These are phyloP conservation scores for Leucania comma DNA, from an alignment of 2,888 invertebrate genomes.

Conservation along the genomic window DNA sequence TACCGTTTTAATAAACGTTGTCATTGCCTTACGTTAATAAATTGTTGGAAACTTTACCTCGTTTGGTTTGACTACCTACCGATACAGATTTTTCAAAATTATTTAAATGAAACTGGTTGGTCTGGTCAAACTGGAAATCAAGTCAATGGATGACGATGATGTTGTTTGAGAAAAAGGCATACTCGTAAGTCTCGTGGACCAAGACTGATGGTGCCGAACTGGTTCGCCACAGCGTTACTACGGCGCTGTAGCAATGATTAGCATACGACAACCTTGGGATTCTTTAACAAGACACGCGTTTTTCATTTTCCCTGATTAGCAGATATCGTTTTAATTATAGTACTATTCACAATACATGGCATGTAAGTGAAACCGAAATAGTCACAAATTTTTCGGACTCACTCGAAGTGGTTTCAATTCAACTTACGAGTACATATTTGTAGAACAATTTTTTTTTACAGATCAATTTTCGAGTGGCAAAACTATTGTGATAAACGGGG, in stretches of 20 bases:
- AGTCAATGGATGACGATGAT: slow-evolving; percentile 29
- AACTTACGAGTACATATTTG: no score
- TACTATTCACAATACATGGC: no score
- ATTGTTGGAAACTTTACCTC: slow-evolving; percentile 10
- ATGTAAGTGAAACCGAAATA: no score
- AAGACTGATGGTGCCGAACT: slow-evolving; percentile 23
- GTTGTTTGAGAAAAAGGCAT: slow-evolving; percentile 33
- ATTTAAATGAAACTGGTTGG: slow-evolving; percentile 20
- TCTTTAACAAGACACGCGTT: background rate
- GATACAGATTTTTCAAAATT: slow-evolving; percentile 10
- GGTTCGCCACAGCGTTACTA: slow-evolving; percentile 8
- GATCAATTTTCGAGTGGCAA: no score
- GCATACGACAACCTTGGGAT: slow-evolving; percentile 28
- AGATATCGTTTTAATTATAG: background rate
- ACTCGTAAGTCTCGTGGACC: background rate
- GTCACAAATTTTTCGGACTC: no score
- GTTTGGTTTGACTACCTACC: background rate
- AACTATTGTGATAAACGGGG: no score
- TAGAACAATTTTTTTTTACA: no score
- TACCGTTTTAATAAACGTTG: slow-evolving; percentile 15
- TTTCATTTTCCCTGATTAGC: slow-evolving; percentile 20
- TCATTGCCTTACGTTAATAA: background rate
- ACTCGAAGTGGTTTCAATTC: no score
- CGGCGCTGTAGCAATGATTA: slow-evolving; percentile 22
- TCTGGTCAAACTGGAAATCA: slow-evolving; percentile 19